Evolutionary conservation across 2,113 vertebrate genomes (phyloP).

Genomic region (Talpa occidentalis): DNA sequence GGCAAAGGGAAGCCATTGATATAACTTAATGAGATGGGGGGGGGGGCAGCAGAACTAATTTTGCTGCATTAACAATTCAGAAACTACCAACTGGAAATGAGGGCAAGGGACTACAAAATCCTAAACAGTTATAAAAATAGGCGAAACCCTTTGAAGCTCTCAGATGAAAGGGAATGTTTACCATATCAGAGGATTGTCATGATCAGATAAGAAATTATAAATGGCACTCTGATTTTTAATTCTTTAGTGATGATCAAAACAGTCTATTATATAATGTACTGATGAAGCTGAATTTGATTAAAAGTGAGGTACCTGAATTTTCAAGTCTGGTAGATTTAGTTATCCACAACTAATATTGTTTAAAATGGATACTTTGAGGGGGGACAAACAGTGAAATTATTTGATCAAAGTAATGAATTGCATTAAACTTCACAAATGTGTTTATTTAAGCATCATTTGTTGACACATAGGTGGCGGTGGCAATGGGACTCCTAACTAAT

Average conservation of each 20-base stretch:
- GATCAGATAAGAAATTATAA: conserved; percentile 53
- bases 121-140: neutral
- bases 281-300: conserved; percentile 41
- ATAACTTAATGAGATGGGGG: neutral
- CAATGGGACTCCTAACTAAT: neutral
- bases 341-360: neutral
- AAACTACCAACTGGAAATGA: conserved; percentile 27
- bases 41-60: neutral
- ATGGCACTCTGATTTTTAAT: neutral
- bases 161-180: conserved; percentile 50
- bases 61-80: conserved; percentile 18
- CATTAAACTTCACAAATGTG: conserved; percentile 40
- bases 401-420: conserved; percentile 37
- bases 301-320: conserved; percentile 35
- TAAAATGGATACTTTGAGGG: neutral
- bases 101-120: neutral
- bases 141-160: conserved; percentile 16
- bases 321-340: neutral
- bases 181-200: conserved; percentile 41
- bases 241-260: conserved; percentile 54
- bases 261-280: conserved; percentile 24
- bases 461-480: neutral
- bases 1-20: neutral
- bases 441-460: conserved; percentile 35
- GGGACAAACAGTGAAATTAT: neutral